Evolutionary conservation across 2,113 vertebrate species (phyloP).

Genomic region (Oxyura jamaicensis): DNA sequence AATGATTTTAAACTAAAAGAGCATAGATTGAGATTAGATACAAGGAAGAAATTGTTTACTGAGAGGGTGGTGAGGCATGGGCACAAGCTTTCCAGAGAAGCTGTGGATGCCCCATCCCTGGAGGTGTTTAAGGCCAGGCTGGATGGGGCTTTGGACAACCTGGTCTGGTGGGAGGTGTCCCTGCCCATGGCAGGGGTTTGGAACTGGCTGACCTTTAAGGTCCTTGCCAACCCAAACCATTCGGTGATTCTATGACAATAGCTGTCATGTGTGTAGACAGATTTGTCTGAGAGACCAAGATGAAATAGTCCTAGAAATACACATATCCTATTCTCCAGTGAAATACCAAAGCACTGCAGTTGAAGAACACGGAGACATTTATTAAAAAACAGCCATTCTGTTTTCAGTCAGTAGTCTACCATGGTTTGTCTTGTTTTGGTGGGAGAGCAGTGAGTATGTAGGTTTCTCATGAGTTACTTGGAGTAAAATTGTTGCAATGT

Average conservation of each 20-base stretch:
- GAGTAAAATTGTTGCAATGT: background rate
- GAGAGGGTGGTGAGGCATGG: background rate
- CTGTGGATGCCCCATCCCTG: background rate
- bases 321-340: background rate
- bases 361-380: background rate
- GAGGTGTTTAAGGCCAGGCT: background rate
- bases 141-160: background rate
- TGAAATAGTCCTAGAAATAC: background rate
- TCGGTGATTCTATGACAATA: background rate
- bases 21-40: background rate
- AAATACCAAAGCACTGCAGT: background rate
- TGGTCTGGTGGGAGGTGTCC: background rate
- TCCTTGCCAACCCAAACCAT: background rate
- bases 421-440: background rate
- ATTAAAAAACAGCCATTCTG: background rate
- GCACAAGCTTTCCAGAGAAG: background rate
- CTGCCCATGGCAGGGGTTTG: background rate
- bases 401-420: fast-evolving
- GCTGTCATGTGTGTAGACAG: background rate
- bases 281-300: background rate
- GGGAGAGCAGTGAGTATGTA: background rate
- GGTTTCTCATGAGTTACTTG: background rate
- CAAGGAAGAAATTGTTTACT: background rate
- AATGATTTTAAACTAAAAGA: background rate
- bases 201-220: background rate